phyloP scores from a whole-genome alignment of 2,113 vertebrate genomes.

The Aegypius monachus region DNA sequence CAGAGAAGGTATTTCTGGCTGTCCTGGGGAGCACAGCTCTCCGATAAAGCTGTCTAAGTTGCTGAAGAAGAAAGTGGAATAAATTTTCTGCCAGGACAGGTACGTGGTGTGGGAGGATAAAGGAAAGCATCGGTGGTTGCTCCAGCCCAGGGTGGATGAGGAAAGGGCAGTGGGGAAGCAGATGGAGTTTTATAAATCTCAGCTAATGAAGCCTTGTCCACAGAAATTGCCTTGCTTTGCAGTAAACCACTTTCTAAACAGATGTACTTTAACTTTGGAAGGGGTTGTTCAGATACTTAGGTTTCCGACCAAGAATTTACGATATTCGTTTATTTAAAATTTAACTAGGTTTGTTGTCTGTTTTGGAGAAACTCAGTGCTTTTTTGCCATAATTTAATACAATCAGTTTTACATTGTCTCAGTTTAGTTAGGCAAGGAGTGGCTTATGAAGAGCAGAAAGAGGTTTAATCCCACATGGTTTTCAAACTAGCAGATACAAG shows the following conservation, averaged over 20 bases:
- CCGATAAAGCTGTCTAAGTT: background rate
- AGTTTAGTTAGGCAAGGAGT: background rate
- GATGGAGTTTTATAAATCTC: background rate
- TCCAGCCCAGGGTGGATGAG: background rate
- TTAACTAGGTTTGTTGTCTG: constrained; percentile 28
- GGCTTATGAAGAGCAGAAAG: background rate
- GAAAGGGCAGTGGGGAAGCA: background rate
- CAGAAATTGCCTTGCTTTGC: background rate
- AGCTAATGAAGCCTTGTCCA: background rate
- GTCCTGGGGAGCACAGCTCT: background rate
- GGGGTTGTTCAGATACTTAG: constrained; percentile 4
- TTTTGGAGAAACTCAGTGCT: background rate
- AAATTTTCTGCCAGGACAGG: constrained; percentile 44
- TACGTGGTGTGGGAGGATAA: background rate
- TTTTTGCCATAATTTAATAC: constrained; percentile 13
- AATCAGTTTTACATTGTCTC: constrained; percentile 12
- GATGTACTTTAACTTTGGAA: constrained; percentile 6
- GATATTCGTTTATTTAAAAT: constrained; percentile 47
- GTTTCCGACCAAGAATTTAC: constrained; percentile 32
- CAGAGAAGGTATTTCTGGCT: background rate
- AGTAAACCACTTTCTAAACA: background rate
- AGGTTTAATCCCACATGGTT: background rate
- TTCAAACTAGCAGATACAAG: background rate
- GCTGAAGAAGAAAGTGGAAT: constrained; percentile 37
- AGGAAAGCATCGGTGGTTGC: background rate